Conservation (phyloP, 2,888 invertebrate species). For the Hydrotaea diabolus region DNA sequence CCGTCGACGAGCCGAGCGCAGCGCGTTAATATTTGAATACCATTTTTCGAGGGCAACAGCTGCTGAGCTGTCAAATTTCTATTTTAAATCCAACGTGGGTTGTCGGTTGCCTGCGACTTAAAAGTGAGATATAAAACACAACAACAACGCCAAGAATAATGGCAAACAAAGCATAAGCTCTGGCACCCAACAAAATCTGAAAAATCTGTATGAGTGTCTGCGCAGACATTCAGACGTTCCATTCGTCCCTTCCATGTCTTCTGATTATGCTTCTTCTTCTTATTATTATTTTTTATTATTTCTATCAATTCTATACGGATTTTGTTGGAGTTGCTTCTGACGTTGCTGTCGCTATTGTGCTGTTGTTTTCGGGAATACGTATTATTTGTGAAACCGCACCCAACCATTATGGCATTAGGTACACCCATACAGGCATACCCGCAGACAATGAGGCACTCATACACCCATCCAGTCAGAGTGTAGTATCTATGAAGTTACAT, state of each 20-base stretch:
- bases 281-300: slow-evolving; percentile 29
- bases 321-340: slow-evolving; percentile 5
- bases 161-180: slow-evolving; percentile 50
- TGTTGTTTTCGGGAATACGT: background rate
- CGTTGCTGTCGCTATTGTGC: too few species aligned
- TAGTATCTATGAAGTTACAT: too few species aligned
- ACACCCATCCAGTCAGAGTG: background rate
- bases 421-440: background rate
- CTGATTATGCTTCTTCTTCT: slow-evolving; percentile 31
- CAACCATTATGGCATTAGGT: slow-evolving; percentile 47
- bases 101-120: slow-evolving; percentile 53
- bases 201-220: slow-evolving; percentile 14
- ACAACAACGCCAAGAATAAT: slow-evolving; percentile 49
- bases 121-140: slow-evolving; percentile 55
- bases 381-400: slow-evolving; percentile 52
- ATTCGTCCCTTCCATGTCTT: slow-evolving; percentile 41
- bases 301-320: slow-evolving; percentile 32
- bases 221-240: slow-evolving; percentile 24
- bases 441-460: background rate
- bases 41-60: slow-evolving; percentile 65
- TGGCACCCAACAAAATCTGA: slow-evolving; percentile 38
- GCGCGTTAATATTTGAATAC: slow-evolving; percentile 57
- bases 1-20: background rate
- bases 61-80: slow-evolving; percentile 68
- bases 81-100: slow-evolving; percentile 66